Conservation (phyloP, 2,797 vertebrate genomes). For the Nasua narica region DNA sequence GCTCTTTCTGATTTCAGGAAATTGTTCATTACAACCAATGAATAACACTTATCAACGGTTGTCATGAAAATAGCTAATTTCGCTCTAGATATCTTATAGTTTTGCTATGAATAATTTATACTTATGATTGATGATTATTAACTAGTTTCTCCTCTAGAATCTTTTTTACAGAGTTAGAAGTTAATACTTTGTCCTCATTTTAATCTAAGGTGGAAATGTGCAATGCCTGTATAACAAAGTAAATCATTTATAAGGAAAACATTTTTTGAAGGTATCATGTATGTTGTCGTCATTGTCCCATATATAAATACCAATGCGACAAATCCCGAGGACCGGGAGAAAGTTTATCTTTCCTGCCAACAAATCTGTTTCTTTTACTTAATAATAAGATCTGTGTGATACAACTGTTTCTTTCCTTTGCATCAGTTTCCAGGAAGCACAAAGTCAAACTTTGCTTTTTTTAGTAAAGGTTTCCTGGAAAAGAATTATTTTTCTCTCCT, state of each 20-base stretch:
- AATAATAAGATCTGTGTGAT: background rate
- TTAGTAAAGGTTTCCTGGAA: background rate
- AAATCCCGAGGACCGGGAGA: background rate
- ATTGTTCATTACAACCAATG: background rate
- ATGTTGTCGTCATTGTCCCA: background rate
- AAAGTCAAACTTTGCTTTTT: conserved; percentile 11
- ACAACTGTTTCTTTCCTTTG: background rate
- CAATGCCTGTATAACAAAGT: background rate
- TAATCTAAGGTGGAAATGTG: background rate
- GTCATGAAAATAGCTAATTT: background rate
- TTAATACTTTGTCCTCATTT: background rate
- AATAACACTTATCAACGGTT: background rate
- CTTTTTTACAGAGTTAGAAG: background rate
- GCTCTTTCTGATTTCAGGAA: background rate
- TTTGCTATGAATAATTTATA: background rate
- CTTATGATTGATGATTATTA: background rate
- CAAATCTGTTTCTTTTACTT: background rate
- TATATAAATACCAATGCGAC: background rate
- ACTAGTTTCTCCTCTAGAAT: background rate
- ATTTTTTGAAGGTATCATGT: background rate
- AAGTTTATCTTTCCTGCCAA: background rate
- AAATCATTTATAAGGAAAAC: background rate
- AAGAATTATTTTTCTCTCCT: background rate
- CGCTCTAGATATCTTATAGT: background rate
- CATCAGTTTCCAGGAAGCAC: background rate